phyloP scores from a whole-genome alignment of 2,888 invertebrate genomes.

The Argynnis bischoffii region DNA sequence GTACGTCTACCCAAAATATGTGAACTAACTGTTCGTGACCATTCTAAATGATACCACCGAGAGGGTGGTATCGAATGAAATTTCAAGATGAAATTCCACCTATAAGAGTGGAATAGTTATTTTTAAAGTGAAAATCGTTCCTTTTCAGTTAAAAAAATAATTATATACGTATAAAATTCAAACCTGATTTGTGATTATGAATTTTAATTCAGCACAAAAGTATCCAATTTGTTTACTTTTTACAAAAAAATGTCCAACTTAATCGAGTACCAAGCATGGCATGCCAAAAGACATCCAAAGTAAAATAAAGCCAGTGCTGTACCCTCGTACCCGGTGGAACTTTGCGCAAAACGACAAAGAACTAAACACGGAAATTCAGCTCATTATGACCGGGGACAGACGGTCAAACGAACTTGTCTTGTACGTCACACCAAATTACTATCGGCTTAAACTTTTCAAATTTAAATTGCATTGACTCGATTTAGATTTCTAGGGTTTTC shows the following conservation, averaged over 20 bases:
- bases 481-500: constrained; percentile 34
- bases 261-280: not conserved
- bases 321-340: constrained; percentile 8
- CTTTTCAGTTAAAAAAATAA: too few relatives aligned
- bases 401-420: constrained; percentile 49
- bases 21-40: too few relatives aligned
- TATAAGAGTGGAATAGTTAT: too few relatives aligned
- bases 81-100: too few relatives aligned
- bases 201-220: too few relatives aligned
- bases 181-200: too few relatives aligned
- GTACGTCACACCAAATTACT: constrained; percentile 50
- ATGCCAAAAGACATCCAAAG: constrained; percentile 5
- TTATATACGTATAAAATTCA: too few relatives aligned
- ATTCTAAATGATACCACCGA: too few relatives aligned
- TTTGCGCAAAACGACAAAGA: constrained; percentile 37
- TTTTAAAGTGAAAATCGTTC: too few relatives aligned
- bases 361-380: constrained; percentile 44
- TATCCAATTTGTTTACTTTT: not conserved
- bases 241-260: not conserved
- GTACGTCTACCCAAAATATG: too few relatives aligned
- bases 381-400: constrained; percentile 47
- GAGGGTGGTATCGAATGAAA: too few relatives aligned
- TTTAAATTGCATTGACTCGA: constrained; percentile 47
- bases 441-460: constrained; percentile 51
- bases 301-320: constrained; percentile 15